These are phyloP conservation scores for Macrosiphum euphorbiae DNA, from an alignment of 2,888 invertebrate species.

Conservation along the genomic window DNA sequence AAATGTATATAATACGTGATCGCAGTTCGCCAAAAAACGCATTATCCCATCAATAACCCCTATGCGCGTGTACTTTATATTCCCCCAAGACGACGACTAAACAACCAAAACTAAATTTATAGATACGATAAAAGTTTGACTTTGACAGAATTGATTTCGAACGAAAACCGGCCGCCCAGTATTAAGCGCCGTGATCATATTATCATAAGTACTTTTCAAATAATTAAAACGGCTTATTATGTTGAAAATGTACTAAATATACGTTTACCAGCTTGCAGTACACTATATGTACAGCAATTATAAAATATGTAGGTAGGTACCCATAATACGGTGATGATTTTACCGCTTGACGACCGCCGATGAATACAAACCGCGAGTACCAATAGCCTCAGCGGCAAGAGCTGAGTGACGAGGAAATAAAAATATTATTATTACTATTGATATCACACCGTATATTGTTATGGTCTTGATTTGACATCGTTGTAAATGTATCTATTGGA, in stretches of 20 bases:
- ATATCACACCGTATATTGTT: not conserved
- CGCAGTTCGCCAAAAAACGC: conserved; percentile 10
- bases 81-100: conserved; percentile 49
- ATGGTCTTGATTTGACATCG: conserved; percentile 28
- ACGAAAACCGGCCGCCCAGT: not conserved
- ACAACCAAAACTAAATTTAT: not conserved
- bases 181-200: not conserved
- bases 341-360: not conserved
- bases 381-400: not conserved
- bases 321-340: too few species aligned
- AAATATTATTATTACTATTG: not conserved
- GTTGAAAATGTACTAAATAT: not conserved
- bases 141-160: conserved; percentile 8
- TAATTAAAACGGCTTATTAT: not conserved
- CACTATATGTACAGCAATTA: not conserved
- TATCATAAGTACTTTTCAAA: not conserved
- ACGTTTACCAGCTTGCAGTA: too few species aligned
- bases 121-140: conserved; percentile 28
- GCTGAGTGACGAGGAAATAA: not conserved
- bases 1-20: conserved; percentile 59
- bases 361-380: not conserved
- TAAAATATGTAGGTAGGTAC: too few species aligned
- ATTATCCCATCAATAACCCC: not conserved
- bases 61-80: not conserved
- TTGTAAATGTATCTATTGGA: conserved; percentile 49